Percentiles rank a stretch among this genome's conserved stretches.
Conservation (phyloP, 2,888 invertebrate genomes). For the Thereva nobilitata region DNA sequence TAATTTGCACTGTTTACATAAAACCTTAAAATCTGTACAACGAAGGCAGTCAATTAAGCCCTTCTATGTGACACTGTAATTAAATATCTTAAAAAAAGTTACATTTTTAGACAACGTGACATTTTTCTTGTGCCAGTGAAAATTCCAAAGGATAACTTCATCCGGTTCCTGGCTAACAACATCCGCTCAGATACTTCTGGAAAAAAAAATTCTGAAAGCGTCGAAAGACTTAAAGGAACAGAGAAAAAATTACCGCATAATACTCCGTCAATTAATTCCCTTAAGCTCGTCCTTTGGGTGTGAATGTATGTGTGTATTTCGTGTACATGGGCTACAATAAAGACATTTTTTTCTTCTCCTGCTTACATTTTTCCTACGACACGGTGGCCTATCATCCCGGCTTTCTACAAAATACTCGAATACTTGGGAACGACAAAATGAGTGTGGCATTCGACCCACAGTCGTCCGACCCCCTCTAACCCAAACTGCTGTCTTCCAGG, state of each 20-base stretch:
- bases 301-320: constrained; percentile 16
- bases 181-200: background rate
- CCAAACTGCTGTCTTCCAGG: background rate
- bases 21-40: too few relatives aligned
- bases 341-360: constrained; percentile 27
- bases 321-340: constrained; percentile 31
- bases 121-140: too few relatives aligned
- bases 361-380: constrained; percentile 13
- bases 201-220: constrained; percentile 20
- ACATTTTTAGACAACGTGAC: too few relatives aligned
- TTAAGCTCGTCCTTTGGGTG: constrained; percentile 23
- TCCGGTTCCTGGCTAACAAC: too few relatives aligned
- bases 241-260: constrained; percentile 34
- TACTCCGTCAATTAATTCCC: constrained; percentile 34
- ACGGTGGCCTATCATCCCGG: constrained; percentile 9
- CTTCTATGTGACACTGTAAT: too few relatives aligned
- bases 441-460: constrained; percentile 12
- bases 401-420: constrained; percentile 4
- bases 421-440: constrained; percentile 19
- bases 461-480: background rate
- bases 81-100: too few relatives aligned
- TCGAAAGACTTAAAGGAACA: constrained; percentile 24
- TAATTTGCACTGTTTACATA: too few relatives aligned
- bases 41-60: too few relatives aligned
- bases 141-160: too few relatives aligned